phyloP scores from a whole-genome alignment of 2,797 vertebrate genomes.

The Coreius guichenoti region DNA sequence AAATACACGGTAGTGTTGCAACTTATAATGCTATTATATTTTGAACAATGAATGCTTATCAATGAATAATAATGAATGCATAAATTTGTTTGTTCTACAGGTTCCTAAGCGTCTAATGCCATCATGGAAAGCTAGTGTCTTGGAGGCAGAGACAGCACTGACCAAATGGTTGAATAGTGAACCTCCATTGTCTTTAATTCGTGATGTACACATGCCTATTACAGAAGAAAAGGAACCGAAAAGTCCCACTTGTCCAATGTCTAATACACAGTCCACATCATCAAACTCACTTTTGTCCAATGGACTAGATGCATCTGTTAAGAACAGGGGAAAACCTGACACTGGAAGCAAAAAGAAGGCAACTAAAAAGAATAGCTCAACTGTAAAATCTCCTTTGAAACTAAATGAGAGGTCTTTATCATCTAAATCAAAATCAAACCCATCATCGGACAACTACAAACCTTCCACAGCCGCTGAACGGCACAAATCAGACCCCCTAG shows the following conservation, averaged over 20 bases:
- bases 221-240: constrained; percentile 66
- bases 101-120: constrained; percentile 92
- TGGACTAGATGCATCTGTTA: constrained; percentile 60
- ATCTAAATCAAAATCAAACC: constrained; percentile 60
- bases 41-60: not conserved
- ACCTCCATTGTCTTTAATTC: constrained; percentile 63
- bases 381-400: constrained; percentile 74
- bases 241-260: constrained; percentile 56
- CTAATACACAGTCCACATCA: constrained; percentile 47
- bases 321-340: constrained; percentile 56
- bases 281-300: constrained; percentile 55
- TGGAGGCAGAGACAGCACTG: constrained; percentile 88
- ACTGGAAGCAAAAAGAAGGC: constrained; percentile 69
- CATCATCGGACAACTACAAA: constrained; percentile 45
- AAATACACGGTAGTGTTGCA: constrained; percentile 84
- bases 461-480: constrained; percentile 56
- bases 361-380: constrained; percentile 75
- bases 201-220: constrained; percentile 60
- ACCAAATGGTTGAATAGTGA: constrained; percentile 73
- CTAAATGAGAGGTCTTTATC: constrained; percentile 67
- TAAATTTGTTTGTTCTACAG: constrained; percentile 69
- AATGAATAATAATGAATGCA: not conserved
- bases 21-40: not conserved
- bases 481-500: constrained; percentile 70
- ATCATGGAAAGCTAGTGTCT: constrained; percentile 91